Evolutionary conservation across 2,888 invertebrate genomes (phyloP).

Genomic region (Perizoma affinitatum): DNA sequence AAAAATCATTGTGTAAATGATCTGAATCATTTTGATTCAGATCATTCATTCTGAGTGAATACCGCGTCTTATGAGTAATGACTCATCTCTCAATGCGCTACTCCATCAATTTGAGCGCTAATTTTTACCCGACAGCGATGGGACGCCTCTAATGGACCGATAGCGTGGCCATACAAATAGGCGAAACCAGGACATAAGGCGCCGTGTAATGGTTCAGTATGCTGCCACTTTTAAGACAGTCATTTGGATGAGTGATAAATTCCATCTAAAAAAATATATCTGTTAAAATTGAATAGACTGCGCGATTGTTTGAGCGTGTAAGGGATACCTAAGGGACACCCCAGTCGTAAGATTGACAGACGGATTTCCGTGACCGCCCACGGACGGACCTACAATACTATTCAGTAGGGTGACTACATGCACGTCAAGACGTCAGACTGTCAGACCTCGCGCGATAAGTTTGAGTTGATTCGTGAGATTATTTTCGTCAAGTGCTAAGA

Average conservation of each 20-base stretch:
- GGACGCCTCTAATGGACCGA: constrained; percentile 33
- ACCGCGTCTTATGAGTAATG: constrained; percentile 26
- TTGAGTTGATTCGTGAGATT: constrained; percentile 27
- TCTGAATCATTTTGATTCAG: too few species aligned
- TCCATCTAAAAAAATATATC: too few species aligned
- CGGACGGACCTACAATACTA: constrained; percentile 38
- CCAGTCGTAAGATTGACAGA: constrained; percentile 53
- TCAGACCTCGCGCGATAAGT: constrained; percentile 26
- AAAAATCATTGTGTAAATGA: constrained; percentile 2
- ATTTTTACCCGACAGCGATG: constrained; percentile 33
- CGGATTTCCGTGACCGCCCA: constrained; percentile 48
- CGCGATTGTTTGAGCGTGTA: constrained; percentile 8
- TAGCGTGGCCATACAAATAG: constrained; percentile 31
- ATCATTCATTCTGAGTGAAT: too few species aligned
- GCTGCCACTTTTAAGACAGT: not conserved
- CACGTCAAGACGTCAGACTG: constrained; percentile 24
- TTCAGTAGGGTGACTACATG: constrained; percentile 45
- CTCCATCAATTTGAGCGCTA: constrained; percentile 37
- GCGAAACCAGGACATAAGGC: constrained; percentile 38
- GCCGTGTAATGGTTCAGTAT: not conserved
- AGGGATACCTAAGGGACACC: constrained; percentile 1
- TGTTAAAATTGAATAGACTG: not conserved
- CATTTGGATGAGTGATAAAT: too few species aligned
- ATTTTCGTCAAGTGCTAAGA: constrained; percentile 30
- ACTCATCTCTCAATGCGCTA: constrained; percentile 23